These are phyloP conservation scores for Leptinotarsa rubiginosa DNA, from an alignment of 2,888 invertebrate genomes.

Conservation along the genomic window DNA sequence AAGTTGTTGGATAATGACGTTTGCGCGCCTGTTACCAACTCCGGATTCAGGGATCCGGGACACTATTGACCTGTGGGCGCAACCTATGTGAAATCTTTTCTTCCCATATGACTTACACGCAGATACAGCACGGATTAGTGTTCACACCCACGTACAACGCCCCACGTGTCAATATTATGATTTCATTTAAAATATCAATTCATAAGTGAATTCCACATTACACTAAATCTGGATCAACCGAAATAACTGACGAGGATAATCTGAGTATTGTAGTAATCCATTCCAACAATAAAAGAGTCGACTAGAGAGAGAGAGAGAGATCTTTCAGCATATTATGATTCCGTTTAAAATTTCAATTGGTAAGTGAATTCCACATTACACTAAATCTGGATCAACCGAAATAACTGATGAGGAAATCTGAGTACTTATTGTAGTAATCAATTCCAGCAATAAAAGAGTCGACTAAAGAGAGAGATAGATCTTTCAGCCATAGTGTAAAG, in stretches of 20 bases:
- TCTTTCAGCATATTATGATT: neutral
- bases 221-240: neutral
- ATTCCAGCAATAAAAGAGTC: no score
- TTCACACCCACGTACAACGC: slow-evolving; percentile 35
- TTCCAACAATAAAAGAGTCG: neutral
- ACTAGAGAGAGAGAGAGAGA: no score
- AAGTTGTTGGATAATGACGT: slow-evolving; percentile 63
- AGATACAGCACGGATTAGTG: slow-evolving; percentile 44
- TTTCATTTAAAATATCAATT: neutral
- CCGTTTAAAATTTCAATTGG: neutral
- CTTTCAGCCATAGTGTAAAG: no score
- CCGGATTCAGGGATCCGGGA: slow-evolving; percentile 60
- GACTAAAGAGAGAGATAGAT: no score
- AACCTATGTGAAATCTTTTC: slow-evolving; percentile 57
- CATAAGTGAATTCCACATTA: neutral
- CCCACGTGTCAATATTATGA: slow-evolving; percentile 2
- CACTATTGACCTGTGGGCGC: slow-evolving; percentile 60
- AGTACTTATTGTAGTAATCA: no score
- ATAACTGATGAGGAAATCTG: no score
- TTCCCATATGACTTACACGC: slow-evolving; percentile 54
- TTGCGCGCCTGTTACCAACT: slow-evolving; percentile 59
- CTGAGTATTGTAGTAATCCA: neutral
- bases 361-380: no score
- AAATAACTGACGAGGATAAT: neutral
- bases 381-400: no score